Base-by-base conservation (phyloP, 2,113 vertebrate species). In the Leptodactylus fuscus region DNA sequence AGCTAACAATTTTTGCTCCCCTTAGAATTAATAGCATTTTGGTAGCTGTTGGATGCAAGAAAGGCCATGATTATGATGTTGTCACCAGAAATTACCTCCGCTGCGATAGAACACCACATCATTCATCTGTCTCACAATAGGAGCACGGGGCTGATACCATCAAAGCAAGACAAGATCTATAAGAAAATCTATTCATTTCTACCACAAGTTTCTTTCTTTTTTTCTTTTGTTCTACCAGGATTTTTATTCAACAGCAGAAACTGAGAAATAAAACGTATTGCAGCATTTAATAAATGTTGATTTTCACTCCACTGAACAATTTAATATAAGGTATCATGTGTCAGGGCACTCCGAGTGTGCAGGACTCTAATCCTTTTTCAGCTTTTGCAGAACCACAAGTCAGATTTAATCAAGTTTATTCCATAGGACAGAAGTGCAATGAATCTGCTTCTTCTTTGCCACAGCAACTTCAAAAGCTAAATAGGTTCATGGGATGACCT, bases 51-150 rank as follows among this genome's bases (percentile, higher is more conserved):
- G 81, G 67, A 82, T 82, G 51, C 24, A 34, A 41, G 65, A 69
- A 65, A 73, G 24, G 67, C 48, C 55, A 73, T 73, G 69, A 82
- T 82, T 73, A 82, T 38, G 67, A 18, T 73, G 67, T 73, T 82
- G 48, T 73, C 49, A 73, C 81, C 46, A 82, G 81, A 82, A 41
- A 38, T 38, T 36, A 73, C 81, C 69, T 82, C 81, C 38, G 49
- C 67, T 82, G 65, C 53, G 46, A 55, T 32, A 73, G 81, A 71
- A 49, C 65, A 73, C 48, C 65, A 55, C 24, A 73, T 73, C 67
- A 58, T 73, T 82, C 32, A 73, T 82, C 48, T 73, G 49, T 38
- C 55, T 82, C 81, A 73, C 67, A 82, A 73, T 62, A 71, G 81
- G 49, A 73, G 13, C 24, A n/a, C 32, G 15, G 13, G 41, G 24